A percentile compares a stretch with the other conserved stretches of the same genome.
phyloP scores from a whole-genome alignment of 1,140 invertebrate genomes.

The Leptinotarsa defecta region DNA sequence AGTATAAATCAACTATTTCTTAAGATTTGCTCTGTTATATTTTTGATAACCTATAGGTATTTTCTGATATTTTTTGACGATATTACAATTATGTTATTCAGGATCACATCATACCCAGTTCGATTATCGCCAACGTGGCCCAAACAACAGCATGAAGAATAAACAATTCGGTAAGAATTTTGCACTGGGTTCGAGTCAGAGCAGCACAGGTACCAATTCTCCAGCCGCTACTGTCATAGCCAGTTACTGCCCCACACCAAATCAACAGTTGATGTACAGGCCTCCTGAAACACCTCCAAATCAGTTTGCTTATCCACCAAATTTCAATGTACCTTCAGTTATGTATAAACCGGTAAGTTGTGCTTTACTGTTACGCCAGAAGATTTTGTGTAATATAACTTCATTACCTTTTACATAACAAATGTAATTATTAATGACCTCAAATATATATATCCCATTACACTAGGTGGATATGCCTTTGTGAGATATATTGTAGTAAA shows the following conservation, averaged over 20 bases:
- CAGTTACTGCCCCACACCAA: constrained; percentile 41
- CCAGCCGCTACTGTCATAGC: constrained; percentile 51
- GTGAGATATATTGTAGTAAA: no score
- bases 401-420: no score
- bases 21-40: no score
- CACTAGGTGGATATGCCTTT: no score
- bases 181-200: constrained; percentile 47
- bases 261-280: constrained; percentile 36
- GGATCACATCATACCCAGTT: constrained; percentile 11
- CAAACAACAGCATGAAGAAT: constrained; percentile 17
- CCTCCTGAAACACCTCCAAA: constrained; percentile 51
- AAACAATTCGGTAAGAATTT: constrained; percentile 14
- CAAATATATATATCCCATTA: no score
- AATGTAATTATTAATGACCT: no score
- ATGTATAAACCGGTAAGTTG: constrained; percentile 46
- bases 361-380: no score
- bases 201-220: constrained; percentile 52
- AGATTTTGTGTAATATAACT: no score
- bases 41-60: no score
- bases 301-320: constrained; percentile 39
- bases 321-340: constrained; percentile 41
- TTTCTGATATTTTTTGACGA: no score
- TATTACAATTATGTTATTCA: not conserved
- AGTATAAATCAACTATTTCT: no score
- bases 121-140: constrained; percentile 19